Conservation (phyloP, 2,888 invertebrate species). For the Noctua pronuba region DNA sequence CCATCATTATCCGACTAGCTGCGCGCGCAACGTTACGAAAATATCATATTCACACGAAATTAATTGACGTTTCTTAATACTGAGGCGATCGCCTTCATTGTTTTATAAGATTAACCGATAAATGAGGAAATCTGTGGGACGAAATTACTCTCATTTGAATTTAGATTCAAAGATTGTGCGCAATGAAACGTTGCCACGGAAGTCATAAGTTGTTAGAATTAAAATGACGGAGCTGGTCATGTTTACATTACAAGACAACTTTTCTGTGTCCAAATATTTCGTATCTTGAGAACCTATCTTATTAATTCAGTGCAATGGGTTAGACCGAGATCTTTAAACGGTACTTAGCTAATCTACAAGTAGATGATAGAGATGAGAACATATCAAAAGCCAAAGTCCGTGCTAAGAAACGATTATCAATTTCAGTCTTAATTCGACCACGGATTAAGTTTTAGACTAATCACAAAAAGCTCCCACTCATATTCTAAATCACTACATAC, state of each 20-base stretch:
- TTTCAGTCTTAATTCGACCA: background rate
- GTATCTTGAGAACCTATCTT: background rate
- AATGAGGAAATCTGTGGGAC: slow-evolving; percentile 59
- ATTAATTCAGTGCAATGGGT: background rate
- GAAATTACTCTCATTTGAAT: slow-evolving; percentile 44
- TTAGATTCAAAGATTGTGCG: slow-evolving; percentile 45
- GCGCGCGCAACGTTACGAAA: slow-evolving; percentile 66
- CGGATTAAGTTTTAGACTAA: background rate
- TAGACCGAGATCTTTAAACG: background rate
- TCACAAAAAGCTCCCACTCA: background rate
- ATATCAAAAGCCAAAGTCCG: background rate
- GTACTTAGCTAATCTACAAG: background rate
- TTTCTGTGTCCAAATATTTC: background rate
- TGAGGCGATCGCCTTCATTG: slow-evolving; percentile 60
- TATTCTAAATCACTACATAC: background rate
- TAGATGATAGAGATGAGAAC: background rate
- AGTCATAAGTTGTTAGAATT: slow-evolving; percentile 40
- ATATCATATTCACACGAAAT: slow-evolving; percentile 69
- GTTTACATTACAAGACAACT: slow-evolving; percentile 9
- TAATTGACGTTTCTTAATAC: slow-evolving; percentile 67
- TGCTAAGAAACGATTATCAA: background rate
- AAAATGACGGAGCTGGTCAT: slow-evolving; percentile 27
- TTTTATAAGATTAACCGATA: slow-evolving; percentile 61
- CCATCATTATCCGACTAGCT: slow-evolving; percentile 60
- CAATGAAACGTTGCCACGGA: slow-evolving; percentile 55